Evolutionary conservation across 2,113 vertebrate species (phyloP), one percentile per base, ranked within the genome.

Genomic region (Hypomesus transpacificus): DNA sequence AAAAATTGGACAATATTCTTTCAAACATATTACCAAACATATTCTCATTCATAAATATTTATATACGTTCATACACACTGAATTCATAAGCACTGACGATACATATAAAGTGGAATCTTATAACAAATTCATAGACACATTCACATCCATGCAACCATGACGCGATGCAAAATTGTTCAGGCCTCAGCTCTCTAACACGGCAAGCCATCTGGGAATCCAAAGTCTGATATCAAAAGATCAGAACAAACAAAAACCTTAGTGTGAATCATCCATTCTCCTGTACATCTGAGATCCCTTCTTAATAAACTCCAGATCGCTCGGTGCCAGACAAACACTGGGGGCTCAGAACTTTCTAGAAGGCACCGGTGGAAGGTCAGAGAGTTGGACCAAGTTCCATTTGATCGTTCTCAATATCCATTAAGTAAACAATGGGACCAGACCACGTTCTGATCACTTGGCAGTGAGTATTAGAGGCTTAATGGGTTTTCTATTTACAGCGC

Each of bases 401-500:
- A 63, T 31, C 22, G 26, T 63, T 16, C 61, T 63, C 28, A 7
- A 63, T 63, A 34, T 63, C 39, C 39, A 17, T 26, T 57, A 14
- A 4, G 50, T 57, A 56, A 56, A 68, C 52, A 31, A 20, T 57
- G 26, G 24, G 26, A 46, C 9, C 18, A 9, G 17, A 17, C 18
- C 17, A 31, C 17, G 16, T 17, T 20, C 14, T 24, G 51, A 68
- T 68, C 51, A 54, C 24, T 13, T 22, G 18, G 56, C 56, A 14
- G n/a, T 22, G 56, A 46, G 56, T 39, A 34, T 59, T 39, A 22
- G 31, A 59, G 31, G 14, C 56, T 58, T 68, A 59, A 59, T 69
- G 54, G 53, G 28, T 34, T 69, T 69, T 59, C 68, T 69, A 59
- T 58, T 58, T 34, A 21, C 18, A 7, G 67, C 28, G 18, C 18